Conservation (phyloP, 2,113 vertebrate genomes). For the Podarcis cretensis region DNA sequence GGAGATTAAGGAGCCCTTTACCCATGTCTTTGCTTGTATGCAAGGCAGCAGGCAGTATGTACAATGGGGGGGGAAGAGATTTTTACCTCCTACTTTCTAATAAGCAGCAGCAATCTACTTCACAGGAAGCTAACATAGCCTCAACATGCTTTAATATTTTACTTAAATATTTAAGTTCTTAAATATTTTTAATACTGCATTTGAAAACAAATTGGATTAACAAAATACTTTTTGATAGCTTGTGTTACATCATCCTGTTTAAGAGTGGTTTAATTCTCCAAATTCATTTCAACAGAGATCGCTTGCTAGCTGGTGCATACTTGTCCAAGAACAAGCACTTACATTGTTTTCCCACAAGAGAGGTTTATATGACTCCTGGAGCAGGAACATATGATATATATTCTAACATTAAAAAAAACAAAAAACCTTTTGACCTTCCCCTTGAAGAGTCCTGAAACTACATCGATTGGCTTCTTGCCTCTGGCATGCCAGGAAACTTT, state of each 20-base stretch:
- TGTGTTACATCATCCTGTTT: not conserved
- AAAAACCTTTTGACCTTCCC: not conserved
- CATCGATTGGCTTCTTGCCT: not conserved
- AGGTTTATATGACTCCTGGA: not conserved
- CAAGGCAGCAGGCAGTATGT: no score
- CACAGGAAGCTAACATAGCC: no score
- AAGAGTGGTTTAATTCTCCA: not conserved
- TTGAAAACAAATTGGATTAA: not conserved
- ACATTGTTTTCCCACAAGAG: not conserved
- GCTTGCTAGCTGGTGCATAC: not conserved
- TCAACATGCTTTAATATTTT: no score
- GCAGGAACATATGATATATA: not conserved
- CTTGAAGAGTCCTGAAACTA: not conserved
- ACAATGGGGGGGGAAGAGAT: no score
- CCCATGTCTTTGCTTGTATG: no score
- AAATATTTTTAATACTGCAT: no score
- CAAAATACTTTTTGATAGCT: not conserved
- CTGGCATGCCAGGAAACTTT: not conserved
- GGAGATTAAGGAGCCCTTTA: no score
- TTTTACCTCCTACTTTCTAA: no score
- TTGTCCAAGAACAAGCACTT: not conserved
- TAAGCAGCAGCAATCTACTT: no score
- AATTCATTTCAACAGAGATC: not conserved
- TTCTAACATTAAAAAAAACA: not conserved
- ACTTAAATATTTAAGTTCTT: no score